Base-by-base conservation (phyloP, 1,140 invertebrate genomes). In the Copidosoma floridanum region DNA sequence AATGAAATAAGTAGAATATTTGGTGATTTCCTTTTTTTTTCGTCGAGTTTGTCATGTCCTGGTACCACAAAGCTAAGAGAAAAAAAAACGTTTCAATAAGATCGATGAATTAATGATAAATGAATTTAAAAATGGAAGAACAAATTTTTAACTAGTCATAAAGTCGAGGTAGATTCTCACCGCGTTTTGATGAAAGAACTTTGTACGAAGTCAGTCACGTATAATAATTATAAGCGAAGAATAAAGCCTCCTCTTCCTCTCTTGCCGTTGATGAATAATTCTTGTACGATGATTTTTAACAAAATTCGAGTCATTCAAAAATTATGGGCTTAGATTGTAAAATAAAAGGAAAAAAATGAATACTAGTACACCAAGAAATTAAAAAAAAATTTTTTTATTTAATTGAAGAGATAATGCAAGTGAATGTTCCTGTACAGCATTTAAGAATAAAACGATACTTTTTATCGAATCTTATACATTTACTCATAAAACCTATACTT, bases 341-440 rank as follows among this genome's bases (percentile, higher is more conserved):
- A 63, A 66, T 68, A 65, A 66, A 68, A 60, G 44, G 40, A 68
- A 68, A 67, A 65, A 58, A 68, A 69, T 23, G 68, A 66, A n/a
- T n/a, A n/a, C n/a, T n/a, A n/a, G n/a, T n/a, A n/a, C n/a, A n/a
- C n/a, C n/a, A n/a, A n/a, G n/a, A n/a, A n/a, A n/a, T n/a, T n/a
- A n/a, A n/a, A n/a, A n/a, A n/a, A n/a, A n/a, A n/a, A n/a, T n/a
- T n/a, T n/a, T n/a, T n/a, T n/a, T n/a, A 68, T 58, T 64, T 65
- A 63, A 71, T 75, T 72, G 70, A 69, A 71, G 37, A 67, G 70
- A 57, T 65, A 71, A 75, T 71, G 67, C 61, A 74, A 78, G 73
- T 78, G 74, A 80, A 81, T 80, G 78, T 81, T 81, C 78, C 79
- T 81, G 75, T 78, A 79, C 78, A 80, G 77, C 79, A 80, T 80